These are phyloP conservation scores for Drosophila obscura DNA, from an alignment of 1,140 invertebrate species.

Conservation along the genomic window DNA sequence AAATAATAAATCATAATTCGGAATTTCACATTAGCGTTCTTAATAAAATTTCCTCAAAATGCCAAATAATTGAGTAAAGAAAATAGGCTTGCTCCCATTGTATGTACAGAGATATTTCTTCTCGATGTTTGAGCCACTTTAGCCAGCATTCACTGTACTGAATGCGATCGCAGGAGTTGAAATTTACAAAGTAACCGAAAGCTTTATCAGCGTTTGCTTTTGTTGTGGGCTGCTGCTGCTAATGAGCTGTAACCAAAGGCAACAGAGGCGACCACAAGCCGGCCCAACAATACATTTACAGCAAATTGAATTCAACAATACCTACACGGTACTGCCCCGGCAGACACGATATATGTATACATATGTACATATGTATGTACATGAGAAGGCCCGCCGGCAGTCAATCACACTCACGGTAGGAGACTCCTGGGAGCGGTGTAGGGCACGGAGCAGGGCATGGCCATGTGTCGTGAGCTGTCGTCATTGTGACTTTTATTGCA, in stretches of 20 bases:
- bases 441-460: neutral
- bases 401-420: constrained; percentile 29
- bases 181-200: constrained; percentile 41
- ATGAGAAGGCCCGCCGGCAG: constrained; percentile 35
- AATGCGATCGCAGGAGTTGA: constrained; percentile 26
- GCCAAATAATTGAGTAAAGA: too few relatives aligned
- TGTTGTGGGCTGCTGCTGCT: constrained; percentile 39
- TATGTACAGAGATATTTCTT: neutral
- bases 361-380: neutral
- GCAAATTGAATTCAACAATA: constrained; percentile 68
- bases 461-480: constrained; percentile 54
- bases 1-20: too few relatives aligned
- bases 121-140: too few relatives aligned
- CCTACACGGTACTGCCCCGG: constrained; percentile 9
- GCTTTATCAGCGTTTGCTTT: constrained; percentile 36
- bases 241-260: constrained; percentile 68
- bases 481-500: constrained; percentile 52
- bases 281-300: constrained; percentile 52
- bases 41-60: too few relatives aligned
- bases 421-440: constrained; percentile 4
- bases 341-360: neutral
- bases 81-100: neutral
- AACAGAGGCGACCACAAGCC: constrained; percentile 52
- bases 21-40: too few relatives aligned
- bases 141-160: constrained; percentile 15